Evolutionary conservation across 2,113 vertebrate genomes (phyloP), one percentile per base, ranked within the genome.

Genomic region (Bubo blakistoni): DNA sequence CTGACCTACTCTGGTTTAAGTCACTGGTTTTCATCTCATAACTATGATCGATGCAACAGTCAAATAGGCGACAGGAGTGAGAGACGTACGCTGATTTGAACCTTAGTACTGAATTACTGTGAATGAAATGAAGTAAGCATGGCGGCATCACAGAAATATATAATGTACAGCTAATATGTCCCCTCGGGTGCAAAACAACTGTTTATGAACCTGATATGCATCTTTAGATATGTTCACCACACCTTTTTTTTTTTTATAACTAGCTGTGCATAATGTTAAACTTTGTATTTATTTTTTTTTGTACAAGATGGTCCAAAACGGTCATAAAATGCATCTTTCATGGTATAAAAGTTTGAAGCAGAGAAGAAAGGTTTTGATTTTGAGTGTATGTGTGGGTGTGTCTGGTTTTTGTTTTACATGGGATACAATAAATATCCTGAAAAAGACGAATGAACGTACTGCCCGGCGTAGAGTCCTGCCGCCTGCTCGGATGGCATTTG

Each of bases 361-460:
- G 78, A 95, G 91, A 79, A 89, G 95, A 88, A 78, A 59, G 51
- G 78, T 78, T 97, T 96, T 95, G 79, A 59, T 61, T 63, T 30
- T 36, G 51, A 91, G 63, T 73, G 40, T 69, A 69, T 90, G 25
- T 95, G 58, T 71, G 92, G 76, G 88, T 81, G 10, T 83, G 88
- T 81, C 42, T 88, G 89, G 26, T 71, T 81, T 89, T 49, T 81
- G 74, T 83, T 95, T 98, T 98, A 99, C 98, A 99, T 99, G 79
- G 99, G 98, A 98, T 99, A 99, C 97, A 99, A 98, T 98, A 99
- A 98, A 99, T 99, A 99, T 94, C 99, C 99, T 97, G 99, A 99
- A 98, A 99, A 99, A 49, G 99, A 99, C 0, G 99, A 99, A 88
- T 99, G 99, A 89, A 99, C 99, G 2, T 99, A 99, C 82, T 99